Evolutionary conservation across 2,888 invertebrate species (phyloP), one percentile per base, ranked within the genome.

Genomic region (Lomographa bimaculata): DNA sequence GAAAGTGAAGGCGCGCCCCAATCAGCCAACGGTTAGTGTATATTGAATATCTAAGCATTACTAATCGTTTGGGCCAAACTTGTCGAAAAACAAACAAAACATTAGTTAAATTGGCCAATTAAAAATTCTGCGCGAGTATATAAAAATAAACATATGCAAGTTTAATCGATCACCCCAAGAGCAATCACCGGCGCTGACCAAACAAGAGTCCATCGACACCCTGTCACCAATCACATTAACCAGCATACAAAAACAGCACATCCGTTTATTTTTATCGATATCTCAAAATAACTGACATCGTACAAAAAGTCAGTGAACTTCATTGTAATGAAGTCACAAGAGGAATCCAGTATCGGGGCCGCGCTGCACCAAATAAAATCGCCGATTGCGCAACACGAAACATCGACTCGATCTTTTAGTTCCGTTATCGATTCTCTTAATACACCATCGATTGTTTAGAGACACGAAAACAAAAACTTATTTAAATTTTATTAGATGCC

Each of bases 381-480:
- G 68, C 61, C 64, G 64, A 71, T 80, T 82, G 61, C 74, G 71
- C 77, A 78, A 79, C 66, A 52, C 42, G 53, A 64, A 67, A 62
- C 70, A 71, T 71, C 73, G 64, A 64, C 64, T 63, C 69, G 63
- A 71, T 68, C 61, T 69, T 69, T 65, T 61, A 66, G 69, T 73
- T 72, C 76, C 75, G 75, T 74, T 79, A 76, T 66, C 62, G 66
- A 60, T 67, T 66, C 59, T 60, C 67, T 72, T 69, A 70, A 70
- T 71, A 70, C 62, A 62, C 57, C 64, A 64, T 62, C 64, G 41
- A 51, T 71, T 63, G 65, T 67, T 69, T 65, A 42, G 38, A 32
- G 27, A 25, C 37, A 59, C 48, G 54, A 60, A 67, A 65, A 63
- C 56, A 64, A 62, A 57, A 68, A 64, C 61, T 46, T 60, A 59